Conservation (phyloP, 2,113 vertebrate species). For the Ceuthmochares aereus region DNA sequence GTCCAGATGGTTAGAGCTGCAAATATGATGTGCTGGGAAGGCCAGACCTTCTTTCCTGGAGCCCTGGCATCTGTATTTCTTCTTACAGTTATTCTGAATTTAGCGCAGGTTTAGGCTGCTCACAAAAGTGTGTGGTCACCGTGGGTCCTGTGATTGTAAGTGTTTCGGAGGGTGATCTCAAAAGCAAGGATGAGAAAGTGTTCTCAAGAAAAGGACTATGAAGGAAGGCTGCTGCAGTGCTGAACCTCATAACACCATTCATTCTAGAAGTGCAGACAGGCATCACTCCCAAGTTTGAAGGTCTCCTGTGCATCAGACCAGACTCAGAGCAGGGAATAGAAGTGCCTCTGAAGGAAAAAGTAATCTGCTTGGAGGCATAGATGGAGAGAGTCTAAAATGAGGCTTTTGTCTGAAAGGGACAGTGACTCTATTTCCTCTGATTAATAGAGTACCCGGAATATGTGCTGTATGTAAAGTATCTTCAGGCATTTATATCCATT, state of each 20-base stretch:
- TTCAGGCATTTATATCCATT: background rate
- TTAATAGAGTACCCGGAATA: background rate
- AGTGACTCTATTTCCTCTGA: background rate
- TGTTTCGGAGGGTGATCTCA: background rate
- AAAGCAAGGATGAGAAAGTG: background rate
- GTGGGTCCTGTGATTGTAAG: background rate
- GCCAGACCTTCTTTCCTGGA: background rate
- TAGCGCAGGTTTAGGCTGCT: background rate
- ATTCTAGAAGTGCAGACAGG: background rate
- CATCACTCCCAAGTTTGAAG: background rate
- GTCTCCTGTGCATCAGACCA: background rate
- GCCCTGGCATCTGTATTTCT: background rate
- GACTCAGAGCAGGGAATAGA: background rate
- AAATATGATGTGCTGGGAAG: background rate
- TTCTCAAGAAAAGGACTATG: background rate
- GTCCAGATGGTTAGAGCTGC: background rate
- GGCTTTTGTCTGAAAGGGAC: background rate
- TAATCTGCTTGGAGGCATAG: background rate
- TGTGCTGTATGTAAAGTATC: background rate
- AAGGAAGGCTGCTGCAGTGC: background rate
- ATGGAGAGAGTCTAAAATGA: background rate
- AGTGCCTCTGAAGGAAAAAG: background rate
- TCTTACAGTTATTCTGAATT: background rate
- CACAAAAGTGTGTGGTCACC: background rate
- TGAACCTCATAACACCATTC: background rate